A percentile compares a stretch with the other conserved stretches of the same genome.
Conservation (phyloP, 1,140 invertebrate genomes). For the Drosophila kanapiae region DNA sequence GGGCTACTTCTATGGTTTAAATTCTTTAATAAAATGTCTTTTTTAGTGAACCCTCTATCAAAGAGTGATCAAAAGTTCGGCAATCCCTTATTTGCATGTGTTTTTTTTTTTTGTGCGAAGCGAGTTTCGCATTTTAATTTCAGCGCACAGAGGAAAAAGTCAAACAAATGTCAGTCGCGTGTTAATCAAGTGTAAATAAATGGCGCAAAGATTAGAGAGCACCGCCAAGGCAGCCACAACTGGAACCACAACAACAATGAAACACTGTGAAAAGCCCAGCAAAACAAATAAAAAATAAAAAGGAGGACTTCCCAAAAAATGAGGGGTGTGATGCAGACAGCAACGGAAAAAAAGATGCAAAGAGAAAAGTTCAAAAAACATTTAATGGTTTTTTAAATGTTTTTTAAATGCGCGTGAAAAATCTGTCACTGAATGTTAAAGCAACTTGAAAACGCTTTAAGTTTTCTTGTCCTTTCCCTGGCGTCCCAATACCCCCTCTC, state of each 20-base stretch:
- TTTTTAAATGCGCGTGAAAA: slow-evolving; percentile 84
- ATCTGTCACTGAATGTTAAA: slow-evolving; percentile 57
- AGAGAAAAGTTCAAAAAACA: slow-evolving; percentile 60
- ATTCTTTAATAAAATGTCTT: not conserved
- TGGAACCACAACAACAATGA: slow-evolving; percentile 45
- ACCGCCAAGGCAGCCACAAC: slow-evolving; percentile 42
- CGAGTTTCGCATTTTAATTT: slow-evolving; percentile 73
- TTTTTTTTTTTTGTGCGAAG: slow-evolving; percentile 48
- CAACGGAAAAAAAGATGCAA: slow-evolving; percentile 21
- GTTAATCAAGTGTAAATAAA: slow-evolving; percentile 85
- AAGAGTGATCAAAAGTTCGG: slow-evolving; percentile 4
- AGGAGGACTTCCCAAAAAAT: slow-evolving; percentile 35
- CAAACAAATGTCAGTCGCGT: slow-evolving; percentile 85
- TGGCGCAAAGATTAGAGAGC: slow-evolving; percentile 85
- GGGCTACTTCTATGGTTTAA: not conserved
- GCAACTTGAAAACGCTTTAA: slow-evolving; percentile 62
- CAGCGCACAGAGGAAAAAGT: slow-evolving; percentile 69
- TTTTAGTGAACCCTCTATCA: not conserved
- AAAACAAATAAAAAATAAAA: slow-evolving; percentile 63
- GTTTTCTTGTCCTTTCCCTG: slow-evolving; percentile 38
- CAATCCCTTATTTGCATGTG: not conserved
- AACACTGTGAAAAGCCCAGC: slow-evolving; percentile 40
- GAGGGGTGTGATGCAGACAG: slow-evolving; percentile 60
- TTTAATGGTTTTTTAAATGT: slow-evolving; percentile 85
- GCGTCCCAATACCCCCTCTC: slow-evolving; percentile 4